These are phyloP conservation scores for Acanthopagrus latus DNA, from an alignment of 2,797 vertebrate genomes.

Conservation along the genomic window DNA sequence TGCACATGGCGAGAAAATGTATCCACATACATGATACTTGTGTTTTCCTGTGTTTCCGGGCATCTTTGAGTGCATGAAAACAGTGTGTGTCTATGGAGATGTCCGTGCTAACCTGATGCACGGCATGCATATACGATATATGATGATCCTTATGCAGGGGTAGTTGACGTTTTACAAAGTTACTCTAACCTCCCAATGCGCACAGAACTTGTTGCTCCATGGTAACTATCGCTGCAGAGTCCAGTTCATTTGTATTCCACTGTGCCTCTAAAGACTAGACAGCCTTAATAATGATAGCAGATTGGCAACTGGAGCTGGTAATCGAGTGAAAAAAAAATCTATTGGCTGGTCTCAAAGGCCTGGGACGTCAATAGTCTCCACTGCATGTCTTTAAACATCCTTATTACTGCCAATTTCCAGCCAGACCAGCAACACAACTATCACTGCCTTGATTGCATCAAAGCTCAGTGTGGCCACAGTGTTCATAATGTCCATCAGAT, in stretches of 20 bases:
- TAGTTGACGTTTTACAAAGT: conserved; percentile 45
- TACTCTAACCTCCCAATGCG: background rate
- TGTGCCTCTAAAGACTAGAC: conserved; percentile 51
- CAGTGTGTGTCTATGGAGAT: conserved; percentile 2
- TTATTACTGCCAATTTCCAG: conserved; percentile 65
- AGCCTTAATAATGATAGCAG: conserved; percentile 64
- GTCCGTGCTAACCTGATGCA: conserved; percentile 3
- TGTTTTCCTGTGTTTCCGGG: conserved; percentile 11
- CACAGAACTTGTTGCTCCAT: conserved; percentile 1
- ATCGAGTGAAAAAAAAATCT: conserved; percentile 60
- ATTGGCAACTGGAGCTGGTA: conserved; percentile 62
- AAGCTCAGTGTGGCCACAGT: conserved; percentile 41
- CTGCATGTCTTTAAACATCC: conserved; percentile 68
- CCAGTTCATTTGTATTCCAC: conserved; percentile 67
- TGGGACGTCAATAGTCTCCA: conserved; percentile 64
- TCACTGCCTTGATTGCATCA: conserved; percentile 47
- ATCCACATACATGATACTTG: conserved; percentile 25
- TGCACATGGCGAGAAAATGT: conserved; percentile 21
- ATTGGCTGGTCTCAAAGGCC: conserved; percentile 59
- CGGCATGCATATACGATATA: conserved; percentile 17
- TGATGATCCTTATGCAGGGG: conserved; percentile 19
- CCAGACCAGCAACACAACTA: conserved; percentile 51
- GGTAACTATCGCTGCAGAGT: conserved; percentile 9
- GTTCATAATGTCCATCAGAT: conserved; percentile 32
- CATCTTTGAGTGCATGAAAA: background rate